Percentiles rank a stretch among this genome's conserved stretches.
These are phyloP conservation scores for Jacana jacana DNA, from an alignment of 2,113 vertebrate species.

Conservation along the genomic window DNA sequence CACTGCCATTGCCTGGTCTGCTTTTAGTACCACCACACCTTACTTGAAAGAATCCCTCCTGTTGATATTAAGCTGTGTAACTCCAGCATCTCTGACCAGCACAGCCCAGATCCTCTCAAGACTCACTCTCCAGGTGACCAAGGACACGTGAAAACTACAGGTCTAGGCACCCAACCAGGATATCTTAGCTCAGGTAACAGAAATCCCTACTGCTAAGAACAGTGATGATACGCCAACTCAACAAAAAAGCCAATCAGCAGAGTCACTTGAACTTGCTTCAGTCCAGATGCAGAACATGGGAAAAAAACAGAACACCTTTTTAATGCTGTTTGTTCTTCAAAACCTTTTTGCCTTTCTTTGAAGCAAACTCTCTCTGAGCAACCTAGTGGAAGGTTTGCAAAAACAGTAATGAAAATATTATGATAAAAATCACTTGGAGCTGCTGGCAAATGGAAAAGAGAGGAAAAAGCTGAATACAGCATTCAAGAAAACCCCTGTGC, in stretches of 20 bases:
- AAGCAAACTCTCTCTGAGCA: background rate
- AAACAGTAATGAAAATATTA: background rate
- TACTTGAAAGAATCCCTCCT: background rate
- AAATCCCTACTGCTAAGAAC: background rate
- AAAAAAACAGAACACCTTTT: background rate
- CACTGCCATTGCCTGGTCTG: too few relatives aligned
- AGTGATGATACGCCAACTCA: background rate
- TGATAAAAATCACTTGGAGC: background rate
- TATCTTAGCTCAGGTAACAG: background rate
- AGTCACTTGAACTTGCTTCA: background rate
- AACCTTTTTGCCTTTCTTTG: background rate
- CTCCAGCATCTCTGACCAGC: background rate
- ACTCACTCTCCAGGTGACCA: background rate
- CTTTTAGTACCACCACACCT: background rate
- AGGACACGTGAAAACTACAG: background rate
- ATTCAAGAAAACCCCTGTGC: background rate
- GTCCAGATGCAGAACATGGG: background rate
- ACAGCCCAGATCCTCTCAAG: background rate
- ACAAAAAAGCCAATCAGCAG: background rate
- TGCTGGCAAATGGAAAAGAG: background rate
- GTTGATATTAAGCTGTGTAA: background rate
- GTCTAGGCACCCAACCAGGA: background rate
- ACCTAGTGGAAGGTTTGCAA: background rate
- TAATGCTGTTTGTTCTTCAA: background rate
- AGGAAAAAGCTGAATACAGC: background rate